Evolutionary conservation across 2,113 vertebrate genomes (phyloP), one percentile per base, ranked within the genome.

Genomic region (Mus musculus): DNA sequence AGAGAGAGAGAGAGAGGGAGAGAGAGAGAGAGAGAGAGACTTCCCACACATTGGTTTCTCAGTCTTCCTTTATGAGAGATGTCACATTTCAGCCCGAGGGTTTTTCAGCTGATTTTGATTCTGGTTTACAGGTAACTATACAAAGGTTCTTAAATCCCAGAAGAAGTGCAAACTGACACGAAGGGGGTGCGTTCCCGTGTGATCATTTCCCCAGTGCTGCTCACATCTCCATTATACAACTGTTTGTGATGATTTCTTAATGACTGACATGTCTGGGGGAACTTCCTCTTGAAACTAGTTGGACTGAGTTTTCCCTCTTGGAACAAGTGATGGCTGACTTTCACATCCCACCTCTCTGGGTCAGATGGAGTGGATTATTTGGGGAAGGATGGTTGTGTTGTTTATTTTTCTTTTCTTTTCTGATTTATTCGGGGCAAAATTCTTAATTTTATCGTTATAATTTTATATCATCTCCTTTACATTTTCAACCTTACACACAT

Each of bases 121-220:
- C 92, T 97, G 63, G 36, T 95, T 42, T 76, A 77, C 49, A 46
- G 10, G 72, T 54, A n/a, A 78, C 87, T 30, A 22, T 61, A 81
- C 12, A 59, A 92, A 49, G 72, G 52, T 71, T 94, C 85, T 65
- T 94, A 93, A 75, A 97, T 93, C 76, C 88, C 9, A 96, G 56
- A 96, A 96, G 56, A 95, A 95, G 85, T 52, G 72, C 8, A 95
- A 94, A 96, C 88, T 11, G 20, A 69, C 69, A 36, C 19, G 7
- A 85, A 65, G 59, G 14, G 10, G 6, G 26, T 65, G 56, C 80
- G 39, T 7, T 39, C n/a, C 36, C 26, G 20, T 0, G 1, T 16
- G 13, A 61, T 42, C 13, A 26, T n/a, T 22, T 59, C 56, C 24
- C n/a, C n/a, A 61, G 7, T 12, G n/a, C 80, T 20, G 36, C 10